phyloP scores from a whole-genome alignment of 1,140 invertebrate species.

The Ceratosolen solmsi region DNA sequence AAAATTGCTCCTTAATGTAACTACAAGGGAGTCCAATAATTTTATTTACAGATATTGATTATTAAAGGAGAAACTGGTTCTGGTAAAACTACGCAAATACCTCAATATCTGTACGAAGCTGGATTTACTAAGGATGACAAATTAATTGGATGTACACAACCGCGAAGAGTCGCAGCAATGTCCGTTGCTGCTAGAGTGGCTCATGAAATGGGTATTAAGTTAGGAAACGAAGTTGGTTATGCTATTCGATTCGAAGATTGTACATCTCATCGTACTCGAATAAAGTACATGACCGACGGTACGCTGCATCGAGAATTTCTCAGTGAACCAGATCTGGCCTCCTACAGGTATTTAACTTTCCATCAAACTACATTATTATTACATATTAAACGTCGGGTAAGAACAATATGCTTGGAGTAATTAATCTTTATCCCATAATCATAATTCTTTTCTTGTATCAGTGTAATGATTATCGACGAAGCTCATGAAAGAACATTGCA shows the following conservation, averaged over 20 bases:
- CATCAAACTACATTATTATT: not conserved
- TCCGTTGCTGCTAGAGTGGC: constrained; percentile 98
- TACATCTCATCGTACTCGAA: constrained; percentile 93
- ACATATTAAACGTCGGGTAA: not conserved
- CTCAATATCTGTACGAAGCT: constrained; percentile 96
- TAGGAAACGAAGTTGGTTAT: constrained; percentile 99
- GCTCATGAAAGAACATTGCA: constrained; percentile 98
- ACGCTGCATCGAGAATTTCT: constrained; percentile 98
- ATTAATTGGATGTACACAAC: constrained; percentile 81
- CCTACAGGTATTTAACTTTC: constrained; percentile 78
- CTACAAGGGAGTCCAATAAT: constrained; percentile 15
- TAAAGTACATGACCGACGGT: constrained; percentile 99
- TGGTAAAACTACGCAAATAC: constrained; percentile 96
- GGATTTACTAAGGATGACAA: constrained; percentile 89
- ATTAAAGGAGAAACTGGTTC: constrained; percentile 99
- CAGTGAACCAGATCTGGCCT: constrained; percentile 94
- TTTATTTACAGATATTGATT: constrained; percentile 82
- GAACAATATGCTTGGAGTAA: not conserved
- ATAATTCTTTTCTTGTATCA: constrained; percentile 68
- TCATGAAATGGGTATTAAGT: constrained; percentile 98
- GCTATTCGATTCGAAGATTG: constrained; percentile 99
- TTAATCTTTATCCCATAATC: not conserved
- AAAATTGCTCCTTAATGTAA: not conserved
- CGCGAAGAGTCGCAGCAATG: constrained; percentile 98
- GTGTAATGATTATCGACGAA: constrained; percentile 99